phyloP scores from a whole-genome alignment of 2,797 vertebrate species.

The Poecilia velifera region DNA sequence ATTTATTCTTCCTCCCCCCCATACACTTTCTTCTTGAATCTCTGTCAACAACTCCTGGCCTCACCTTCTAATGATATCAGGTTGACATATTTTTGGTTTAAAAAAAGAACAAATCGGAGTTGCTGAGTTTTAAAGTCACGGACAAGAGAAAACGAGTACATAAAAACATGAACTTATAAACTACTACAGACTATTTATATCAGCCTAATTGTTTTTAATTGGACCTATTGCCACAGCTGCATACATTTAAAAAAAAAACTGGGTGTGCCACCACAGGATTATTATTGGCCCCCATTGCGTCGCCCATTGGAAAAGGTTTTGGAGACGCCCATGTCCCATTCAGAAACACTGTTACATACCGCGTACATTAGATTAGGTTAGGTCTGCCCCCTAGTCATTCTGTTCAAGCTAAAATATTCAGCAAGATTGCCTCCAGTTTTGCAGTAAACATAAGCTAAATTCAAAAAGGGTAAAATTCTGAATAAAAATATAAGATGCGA shows the following conservation, averaged over 20 bases:
- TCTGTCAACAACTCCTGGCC: neutral
- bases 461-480: neutral
- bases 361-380: neutral
- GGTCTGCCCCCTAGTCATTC: neutral
- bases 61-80: neutral
- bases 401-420: neutral
- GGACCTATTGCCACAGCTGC: neutral
- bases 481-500: neutral
- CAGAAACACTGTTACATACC: neutral
- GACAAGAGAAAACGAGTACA: no score
- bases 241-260: neutral
- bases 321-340: neutral
- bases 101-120: neutral
- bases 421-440: neutral
- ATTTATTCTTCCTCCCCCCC: neutral
- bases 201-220: neutral
- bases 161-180: neutral
- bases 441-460: neutral
- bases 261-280: neutral
- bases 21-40: neutral
- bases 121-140: neutral
- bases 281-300: neutral
- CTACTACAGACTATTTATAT: neutral
- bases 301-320: neutral
- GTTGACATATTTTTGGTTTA: neutral